Conservation (phyloP, 1,140 invertebrate species). For the Caerostris extrusa region DNA sequence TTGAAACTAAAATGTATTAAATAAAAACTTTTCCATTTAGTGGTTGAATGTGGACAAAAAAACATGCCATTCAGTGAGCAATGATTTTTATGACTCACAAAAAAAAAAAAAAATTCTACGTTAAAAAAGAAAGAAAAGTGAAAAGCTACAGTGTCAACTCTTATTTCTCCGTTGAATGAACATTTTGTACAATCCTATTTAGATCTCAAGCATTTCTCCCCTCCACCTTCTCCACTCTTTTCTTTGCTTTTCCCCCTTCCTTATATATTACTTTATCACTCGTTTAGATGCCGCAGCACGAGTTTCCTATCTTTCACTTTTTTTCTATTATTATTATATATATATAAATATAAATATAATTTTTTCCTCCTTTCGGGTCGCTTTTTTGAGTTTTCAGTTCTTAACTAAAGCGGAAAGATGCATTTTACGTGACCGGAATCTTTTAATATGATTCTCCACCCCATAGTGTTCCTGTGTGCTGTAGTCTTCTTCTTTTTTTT, state of each 20-base stretch:
- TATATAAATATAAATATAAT: background rate
- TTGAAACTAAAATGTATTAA: too few relatives aligned
- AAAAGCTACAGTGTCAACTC: constrained; percentile 39
- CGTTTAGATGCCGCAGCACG: constrained; percentile 63
- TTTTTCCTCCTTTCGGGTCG: background rate
- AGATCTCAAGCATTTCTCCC: constrained; percentile 4
- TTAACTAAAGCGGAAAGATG: constrained; percentile 70
- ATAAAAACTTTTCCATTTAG: too few relatives aligned
- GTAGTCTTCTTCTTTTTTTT: too few relatives aligned
- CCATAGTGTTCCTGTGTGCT: background rate
- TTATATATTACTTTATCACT: constrained; percentile 50
- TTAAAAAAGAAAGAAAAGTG: background rate
- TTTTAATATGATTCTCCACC: constrained; percentile 46
- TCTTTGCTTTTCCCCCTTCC: background rate
- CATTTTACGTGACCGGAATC: constrained; percentile 50
- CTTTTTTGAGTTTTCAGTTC: constrained; percentile 51
- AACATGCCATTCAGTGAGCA: too few relatives aligned
- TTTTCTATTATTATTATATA: background rate
- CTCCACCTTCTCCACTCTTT: background rate
- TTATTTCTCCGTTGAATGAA: constrained; percentile 31
- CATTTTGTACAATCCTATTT: constrained; percentile 66
- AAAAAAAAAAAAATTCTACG: constrained; percentile 20
- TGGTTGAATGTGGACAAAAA: too few relatives aligned
- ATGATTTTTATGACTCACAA: background rate
- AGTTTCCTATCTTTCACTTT: constrained; percentile 44